Percentiles rank a stretch among this genome's conserved stretches.
phyloP scores from a whole-genome alignment of 2,113 vertebrate genomes.

The Corydoras sp. region DNA sequence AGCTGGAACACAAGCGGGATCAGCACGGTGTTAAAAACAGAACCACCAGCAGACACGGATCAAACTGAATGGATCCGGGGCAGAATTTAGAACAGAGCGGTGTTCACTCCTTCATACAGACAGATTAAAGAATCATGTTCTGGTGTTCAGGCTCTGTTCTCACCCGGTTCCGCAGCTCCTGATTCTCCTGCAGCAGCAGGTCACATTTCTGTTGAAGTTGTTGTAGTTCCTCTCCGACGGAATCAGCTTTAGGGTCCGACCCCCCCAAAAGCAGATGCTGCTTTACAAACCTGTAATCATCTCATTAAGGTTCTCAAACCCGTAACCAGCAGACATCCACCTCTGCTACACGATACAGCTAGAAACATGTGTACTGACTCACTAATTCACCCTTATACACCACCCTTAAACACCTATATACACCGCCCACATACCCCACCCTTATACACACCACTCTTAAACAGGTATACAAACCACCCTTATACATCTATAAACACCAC shows the following conservation, averaged over 20 bases:
- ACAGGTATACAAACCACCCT: no score
- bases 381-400: no score
- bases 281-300: conserved; percentile 80
- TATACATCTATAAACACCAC: no score
- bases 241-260: conserved; percentile 73
- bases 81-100: not conserved
- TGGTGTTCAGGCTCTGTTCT: conserved; percentile 10
- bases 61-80: not conserved
- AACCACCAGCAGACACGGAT: not conserved
- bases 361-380: no score
- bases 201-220: conserved; percentile 85
- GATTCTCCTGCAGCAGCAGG: conserved; percentile 83
- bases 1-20: conserved; percentile 62
- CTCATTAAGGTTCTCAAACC: not conserved
- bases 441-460: no score
- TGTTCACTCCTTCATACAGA: not conserved
- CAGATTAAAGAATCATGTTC: no score
- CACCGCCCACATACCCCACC: no score
- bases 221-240: conserved; percentile 76
- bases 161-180: conserved; percentile 83
- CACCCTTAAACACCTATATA: no score
- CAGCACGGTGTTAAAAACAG: not conserved
- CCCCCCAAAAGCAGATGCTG: conserved; percentile 77
- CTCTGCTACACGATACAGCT: not conserved
- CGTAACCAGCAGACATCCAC: not conserved